Conservation (phyloP, 2,797 vertebrate genomes). For the Astyanax mexicanus region DNA sequence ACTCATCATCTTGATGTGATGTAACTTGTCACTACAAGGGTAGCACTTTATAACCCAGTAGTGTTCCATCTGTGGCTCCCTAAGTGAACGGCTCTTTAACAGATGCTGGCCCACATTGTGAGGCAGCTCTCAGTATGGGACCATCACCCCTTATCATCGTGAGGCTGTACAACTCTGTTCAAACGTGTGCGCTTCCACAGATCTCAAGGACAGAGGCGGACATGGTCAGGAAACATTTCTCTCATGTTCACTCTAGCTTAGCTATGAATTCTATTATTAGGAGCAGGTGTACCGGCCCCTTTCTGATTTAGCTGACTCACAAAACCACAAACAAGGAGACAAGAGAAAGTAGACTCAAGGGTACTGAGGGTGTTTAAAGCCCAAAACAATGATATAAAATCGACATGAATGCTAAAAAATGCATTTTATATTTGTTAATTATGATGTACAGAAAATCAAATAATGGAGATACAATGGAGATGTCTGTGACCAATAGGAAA, state of each 20-base stretch:
- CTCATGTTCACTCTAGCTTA: constrained; percentile 38
- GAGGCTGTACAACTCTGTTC: constrained; percentile 42
- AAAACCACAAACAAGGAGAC: constrained; percentile 25
- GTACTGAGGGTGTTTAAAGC: background rate
- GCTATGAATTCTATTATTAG: constrained; percentile 28
- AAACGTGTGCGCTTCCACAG: constrained; percentile 21
- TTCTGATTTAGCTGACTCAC: constrained; percentile 25
- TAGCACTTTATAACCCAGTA: constrained; percentile 33
- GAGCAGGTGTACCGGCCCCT: constrained; percentile 5
- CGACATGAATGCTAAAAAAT: background rate
- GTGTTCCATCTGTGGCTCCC: constrained; percentile 56
- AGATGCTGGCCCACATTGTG: constrained; percentile 49
- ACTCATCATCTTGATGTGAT: constrained; percentile 33
- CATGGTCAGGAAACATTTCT: constrained; percentile 16
- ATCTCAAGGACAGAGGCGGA: constrained; percentile 14
- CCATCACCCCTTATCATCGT: constrained; percentile 56
- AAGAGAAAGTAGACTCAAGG: background rate
- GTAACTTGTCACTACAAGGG: constrained; percentile 20
- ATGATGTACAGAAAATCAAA: too few species aligned
- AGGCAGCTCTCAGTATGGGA: constrained; percentile 45
- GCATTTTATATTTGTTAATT: too few species aligned
- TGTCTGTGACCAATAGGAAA: too few species aligned
- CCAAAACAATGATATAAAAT: background rate
- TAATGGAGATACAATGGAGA: too few species aligned
- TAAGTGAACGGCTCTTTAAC: constrained; percentile 55